Percentiles rank a stretch among this genome's conserved stretches.
These are phyloP conservation scores for Macrotrachela quadricornifera DNA, from an alignment of 1,140 invertebrate species.

Conservation along the genomic window DNA sequence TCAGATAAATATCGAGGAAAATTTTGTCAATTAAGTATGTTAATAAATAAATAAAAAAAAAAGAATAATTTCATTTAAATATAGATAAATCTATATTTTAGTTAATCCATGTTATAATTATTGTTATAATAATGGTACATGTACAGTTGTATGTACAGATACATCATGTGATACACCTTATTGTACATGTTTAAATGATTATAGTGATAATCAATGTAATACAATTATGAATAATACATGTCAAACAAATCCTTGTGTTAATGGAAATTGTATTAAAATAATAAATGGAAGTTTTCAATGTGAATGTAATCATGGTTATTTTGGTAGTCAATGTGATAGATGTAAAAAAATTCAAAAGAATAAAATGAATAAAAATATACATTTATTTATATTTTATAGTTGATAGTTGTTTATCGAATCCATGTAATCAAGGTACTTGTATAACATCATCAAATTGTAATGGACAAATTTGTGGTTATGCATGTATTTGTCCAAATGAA, in stretches of 20 bases:
- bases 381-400: constrained; percentile 27
- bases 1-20: no score
- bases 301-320: constrained; percentile 10
- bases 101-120: constrained; percentile 1
- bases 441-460: no score
- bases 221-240: no score
- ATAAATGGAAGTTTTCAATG: not conserved
- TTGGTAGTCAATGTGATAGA: constrained; percentile 65
- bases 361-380: constrained; percentile 32
- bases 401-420: not conserved
- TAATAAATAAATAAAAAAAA: no score
- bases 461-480: not conserved
- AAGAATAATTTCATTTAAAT: no score
- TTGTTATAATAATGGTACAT: not conserved
- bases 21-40: no score
- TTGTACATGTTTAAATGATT: no score
- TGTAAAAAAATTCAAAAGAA: constrained; percentile 48
- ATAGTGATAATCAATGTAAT: no score
- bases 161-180: no score
- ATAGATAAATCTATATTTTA: no score
- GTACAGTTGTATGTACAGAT: no score
- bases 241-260: no score
- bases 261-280: constrained; percentile 7
- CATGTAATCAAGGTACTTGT: constrained; percentile 37
- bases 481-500: constrained; percentile 37